phyloP scores from a whole-genome alignment of 2,113 vertebrate genomes.

The Pangasianodon hypophthalmus region DNA sequence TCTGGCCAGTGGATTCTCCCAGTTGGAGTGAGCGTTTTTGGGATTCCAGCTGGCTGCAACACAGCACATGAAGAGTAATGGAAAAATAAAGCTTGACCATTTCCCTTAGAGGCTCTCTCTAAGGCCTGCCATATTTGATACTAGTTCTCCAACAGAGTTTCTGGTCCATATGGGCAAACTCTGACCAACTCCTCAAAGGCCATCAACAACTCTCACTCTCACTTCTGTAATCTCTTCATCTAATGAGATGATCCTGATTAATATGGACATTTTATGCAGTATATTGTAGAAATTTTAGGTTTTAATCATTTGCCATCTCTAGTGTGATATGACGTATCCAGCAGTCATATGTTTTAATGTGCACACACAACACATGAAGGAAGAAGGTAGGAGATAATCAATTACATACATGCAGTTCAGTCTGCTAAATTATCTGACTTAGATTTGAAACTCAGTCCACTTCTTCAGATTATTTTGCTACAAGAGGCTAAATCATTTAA shows the following conservation, averaged over 20 bases:
- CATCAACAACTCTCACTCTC: not conserved
- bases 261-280: not conserved
- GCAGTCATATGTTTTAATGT: not conserved
- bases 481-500: not conserved
- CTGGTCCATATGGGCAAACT: not conserved
- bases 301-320: not conserved
- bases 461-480: not conserved
- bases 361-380: not conserved
- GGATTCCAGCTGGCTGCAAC: slow-evolving; percentile 5
- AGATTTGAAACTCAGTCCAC: not conserved
- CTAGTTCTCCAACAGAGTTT: not conserved
- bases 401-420: not conserved
- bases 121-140: not conserved
- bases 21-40: slow-evolving; percentile 15
- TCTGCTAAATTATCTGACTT: not conserved
- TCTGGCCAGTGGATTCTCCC: not conserved
- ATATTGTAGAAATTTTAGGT: not conserved
- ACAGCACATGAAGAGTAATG: slow-evolving; percentile 3
- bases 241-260: not conserved
- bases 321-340: not conserved
- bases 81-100: not conserved
- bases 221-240: not conserved
- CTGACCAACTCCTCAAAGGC: not conserved
- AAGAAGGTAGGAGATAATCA: not conserved
- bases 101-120: not conserved